Base-by-base conservation (phyloP, 2,113 vertebrate genomes). In the Struthio camelus region DNA sequence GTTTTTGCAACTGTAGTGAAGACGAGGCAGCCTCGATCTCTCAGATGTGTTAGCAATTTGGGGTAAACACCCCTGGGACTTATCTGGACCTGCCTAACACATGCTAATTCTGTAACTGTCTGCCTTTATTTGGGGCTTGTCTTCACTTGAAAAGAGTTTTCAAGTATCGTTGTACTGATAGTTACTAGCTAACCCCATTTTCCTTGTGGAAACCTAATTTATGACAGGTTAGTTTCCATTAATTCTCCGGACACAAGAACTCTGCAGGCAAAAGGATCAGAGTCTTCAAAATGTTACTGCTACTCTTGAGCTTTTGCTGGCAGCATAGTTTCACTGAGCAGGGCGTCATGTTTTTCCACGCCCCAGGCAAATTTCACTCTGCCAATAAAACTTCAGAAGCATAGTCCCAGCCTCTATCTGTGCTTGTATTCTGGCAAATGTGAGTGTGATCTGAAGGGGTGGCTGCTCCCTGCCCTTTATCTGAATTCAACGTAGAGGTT, bases 61-160 rank as follows among this genome's bases (percentile, higher is more conserved):
- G 42, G 51, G 30, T 58, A 89, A 67, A 75, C 38, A 38, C 9
- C 14, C 34, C 36, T n/a, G n/a, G 14, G 86, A 12, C 53, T 96
- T 92, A 85, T 20, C 80, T 58, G 22, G 70, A 53, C 58, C 58
- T 90, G 80, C 51, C 53, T 76, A 89, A 64, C 25, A 11, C 19
- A 51, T 54, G 12, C 44, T 91, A 53, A 73, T 89, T 85, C 40
- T 89, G 14, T 70, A 92, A 62, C 36, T 65, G 5, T 22, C 59
- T 67, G 70, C 50, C 50, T 87, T 80, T 81, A 28, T 84, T 73
- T 80, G 78, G 36, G 83, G 44, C 78, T 92, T 94, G 58, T 76
- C 78, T 89, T 91, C 53, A 72, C 65, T 56, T 91, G 81, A 61
- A 80, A 58, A 85, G 40, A 53, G 77, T 87, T 94, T 94, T 77